These are phyloP conservation scores for Drosophila anceps DNA, from an alignment of 2,888 invertebrate species.

Conservation along the genomic window DNA sequence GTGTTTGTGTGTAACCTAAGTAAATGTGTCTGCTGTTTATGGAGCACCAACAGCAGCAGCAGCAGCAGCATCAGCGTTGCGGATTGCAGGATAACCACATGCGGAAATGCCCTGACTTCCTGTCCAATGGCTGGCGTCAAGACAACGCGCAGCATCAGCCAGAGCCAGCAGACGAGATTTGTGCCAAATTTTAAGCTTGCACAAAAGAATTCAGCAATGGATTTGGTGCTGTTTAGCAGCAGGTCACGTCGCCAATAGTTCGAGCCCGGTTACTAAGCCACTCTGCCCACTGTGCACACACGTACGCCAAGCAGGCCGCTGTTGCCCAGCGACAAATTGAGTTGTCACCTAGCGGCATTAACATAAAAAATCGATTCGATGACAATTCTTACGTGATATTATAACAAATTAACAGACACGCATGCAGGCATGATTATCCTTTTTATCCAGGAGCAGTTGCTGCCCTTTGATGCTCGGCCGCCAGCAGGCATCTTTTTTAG, in stretches of 20 bases:
- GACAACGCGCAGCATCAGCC: conserved; percentile 33
- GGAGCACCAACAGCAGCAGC: conserved; percentile 3
- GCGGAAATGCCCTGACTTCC: conserved; percentile 29
- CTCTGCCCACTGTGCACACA: conserved; percentile 52
- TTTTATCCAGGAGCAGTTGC: conserved; percentile 34
- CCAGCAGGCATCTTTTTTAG: conserved; percentile 43
- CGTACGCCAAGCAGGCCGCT: conserved; percentile 38
- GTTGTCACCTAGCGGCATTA: conserved; percentile 74
- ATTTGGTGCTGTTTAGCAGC: conserved; percentile 16
- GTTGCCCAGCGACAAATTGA: conserved; percentile 65
- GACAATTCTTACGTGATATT: conserved; percentile 72
- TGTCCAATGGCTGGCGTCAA: conserved; percentile 48
- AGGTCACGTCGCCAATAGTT: conserved; percentile 44
- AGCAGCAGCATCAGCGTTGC: neutral
- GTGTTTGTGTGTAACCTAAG: conserved; percentile 29
- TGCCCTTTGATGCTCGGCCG: conserved; percentile 21
- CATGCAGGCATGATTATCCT: conserved; percentile 65
- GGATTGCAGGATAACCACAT: conserved; percentile 22
- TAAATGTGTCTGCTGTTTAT: conserved; percentile 27
- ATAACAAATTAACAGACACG: conserved; percentile 70
- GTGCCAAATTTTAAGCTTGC: conserved; percentile 18
- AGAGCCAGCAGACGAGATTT: conserved; percentile 40
- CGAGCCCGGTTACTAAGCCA: conserved; percentile 58
- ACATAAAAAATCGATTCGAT: conserved; percentile 74
- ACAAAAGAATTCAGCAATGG: conserved; percentile 18